Percentiles rank a stretch among this genome's conserved stretches.
Evolutionary conservation across 2,797 vertebrate species (phyloP).

Genomic region (Pelodytes ibericus): DNA sequence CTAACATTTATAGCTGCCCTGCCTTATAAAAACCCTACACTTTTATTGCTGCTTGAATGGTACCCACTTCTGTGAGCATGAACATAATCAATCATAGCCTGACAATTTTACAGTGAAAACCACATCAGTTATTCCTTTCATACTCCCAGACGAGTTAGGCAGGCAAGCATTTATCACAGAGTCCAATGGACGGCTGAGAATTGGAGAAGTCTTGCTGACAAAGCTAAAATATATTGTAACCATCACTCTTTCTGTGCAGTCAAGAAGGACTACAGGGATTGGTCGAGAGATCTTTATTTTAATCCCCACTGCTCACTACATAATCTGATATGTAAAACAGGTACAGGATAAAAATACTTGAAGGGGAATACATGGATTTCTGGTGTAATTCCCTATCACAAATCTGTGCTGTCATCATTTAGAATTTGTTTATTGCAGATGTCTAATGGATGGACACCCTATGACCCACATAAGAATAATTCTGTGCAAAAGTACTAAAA

Average conservation of each 20-base stretch:
- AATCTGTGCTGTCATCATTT: too few relatives aligned
- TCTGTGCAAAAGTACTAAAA: too few relatives aligned
- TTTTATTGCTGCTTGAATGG: conserved; percentile 40
- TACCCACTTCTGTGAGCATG: conserved; percentile 24
- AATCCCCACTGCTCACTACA: conserved; percentile 21
- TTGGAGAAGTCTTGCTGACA: conserved; percentile 49
- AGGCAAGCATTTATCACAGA: conserved; percentile 41
- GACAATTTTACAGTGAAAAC: conserved; percentile 44
- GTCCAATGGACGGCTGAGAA: conserved; percentile 26
- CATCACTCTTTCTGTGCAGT: conserved; percentile 35
- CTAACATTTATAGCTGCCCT: conserved; percentile 14
- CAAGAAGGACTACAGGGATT: conserved; percentile 17
- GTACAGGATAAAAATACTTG: neutral
- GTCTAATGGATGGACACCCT: too few relatives aligned
- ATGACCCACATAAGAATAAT: too few relatives aligned
- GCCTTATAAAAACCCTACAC: conserved; percentile 31
- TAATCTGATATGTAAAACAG: conserved; percentile 14
- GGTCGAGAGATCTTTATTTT: conserved; percentile 35
- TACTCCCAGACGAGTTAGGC: conserved; percentile 30
- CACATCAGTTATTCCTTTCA: conserved; percentile 47
- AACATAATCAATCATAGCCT: conserved; percentile 44
- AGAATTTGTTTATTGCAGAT: too few relatives aligned
- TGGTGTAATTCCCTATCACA: neutral
- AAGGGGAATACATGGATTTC: neutral
- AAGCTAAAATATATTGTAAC: conserved; percentile 45